These are phyloP conservation scores for Aleiodes sp. DNA, from an alignment of 1,140 invertebrate genomes.

Conservation along the genomic window DNA sequence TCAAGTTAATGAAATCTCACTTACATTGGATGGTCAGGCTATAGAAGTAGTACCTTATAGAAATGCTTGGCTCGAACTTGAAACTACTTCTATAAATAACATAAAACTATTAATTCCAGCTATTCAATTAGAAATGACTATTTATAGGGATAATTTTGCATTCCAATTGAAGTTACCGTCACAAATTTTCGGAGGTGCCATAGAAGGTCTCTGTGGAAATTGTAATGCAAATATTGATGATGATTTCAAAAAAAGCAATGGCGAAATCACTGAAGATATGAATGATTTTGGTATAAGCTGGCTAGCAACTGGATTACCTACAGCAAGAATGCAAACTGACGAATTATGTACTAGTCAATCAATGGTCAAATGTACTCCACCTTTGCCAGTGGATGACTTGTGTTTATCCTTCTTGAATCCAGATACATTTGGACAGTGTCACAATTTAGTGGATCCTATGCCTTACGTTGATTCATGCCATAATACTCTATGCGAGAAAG, in stretches of 20 bases:
- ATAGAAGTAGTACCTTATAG: constrained; percentile 54
- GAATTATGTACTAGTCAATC: constrained; percentile 44
- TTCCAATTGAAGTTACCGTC: constrained; percentile 76
- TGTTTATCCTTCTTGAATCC: constrained; percentile 73
- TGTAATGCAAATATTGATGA: constrained; percentile 76
- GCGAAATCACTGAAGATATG: constrained; percentile 43
- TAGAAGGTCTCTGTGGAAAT: constrained; percentile 82
- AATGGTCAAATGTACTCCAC: constrained; percentile 64
- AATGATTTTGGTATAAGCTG: constrained; percentile 72
- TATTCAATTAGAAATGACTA: constrained; percentile 58
- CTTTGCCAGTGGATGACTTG: constrained; percentile 68
- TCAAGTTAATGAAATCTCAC: background rate
- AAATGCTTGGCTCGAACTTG: constrained; percentile 58
- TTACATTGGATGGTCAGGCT: constrained; percentile 51
- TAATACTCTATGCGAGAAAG: constrained; percentile 71
- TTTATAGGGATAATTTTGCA: constrained; percentile 63
- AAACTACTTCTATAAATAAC: constrained; percentile 53
- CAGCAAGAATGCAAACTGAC: constrained; percentile 38
- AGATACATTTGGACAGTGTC: constrained; percentile 76
- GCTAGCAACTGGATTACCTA: constrained; percentile 65
- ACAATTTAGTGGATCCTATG: constrained; percentile 75
- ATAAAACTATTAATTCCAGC: constrained; percentile 59
- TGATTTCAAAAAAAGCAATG: constrained; percentile 65
- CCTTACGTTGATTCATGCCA: constrained; percentile 76
- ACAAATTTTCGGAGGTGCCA: constrained; percentile 74